Base-by-base conservation (phyloP, 2,797 vertebrate genomes). In the Gallinago stenura region DNA sequence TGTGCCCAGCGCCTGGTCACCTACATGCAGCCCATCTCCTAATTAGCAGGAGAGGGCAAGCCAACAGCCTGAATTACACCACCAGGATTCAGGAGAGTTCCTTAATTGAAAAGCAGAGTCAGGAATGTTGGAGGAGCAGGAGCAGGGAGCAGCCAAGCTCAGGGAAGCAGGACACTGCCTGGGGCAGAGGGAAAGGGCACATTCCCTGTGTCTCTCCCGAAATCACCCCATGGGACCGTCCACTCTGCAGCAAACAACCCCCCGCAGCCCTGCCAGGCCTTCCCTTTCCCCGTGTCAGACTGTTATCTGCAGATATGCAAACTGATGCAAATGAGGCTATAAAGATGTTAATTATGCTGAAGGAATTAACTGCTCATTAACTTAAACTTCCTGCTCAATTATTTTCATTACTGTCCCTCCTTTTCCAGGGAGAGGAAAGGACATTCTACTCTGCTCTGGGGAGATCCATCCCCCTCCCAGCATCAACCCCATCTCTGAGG, bases 301-400 rank as follows among this genome's bases (percentile, higher is more conserved):
- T 70, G 69, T 80, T 83, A 69, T 46, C 83, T 53, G 33, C 77
- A 31, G 43, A 70, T 82, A 97, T 53, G 83, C 43, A 93, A 94
- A 97, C 58, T 56, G 45, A 96, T 89, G 81, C 39, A 92, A 94
- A 96, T 85, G 81, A 93, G 65, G 43, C 39, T 46, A 37, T 93
- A 73, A 96, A 79, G 81, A 79, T 48, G 54, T 78, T 85, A 94
- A 96, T 95, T 94, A 83, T 24, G 43, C 83, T 9, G 51, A 87
- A 73, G 83, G 37, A 94, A 96, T 97, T 96, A 96, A 85, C 73
- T 87, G 90, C 92, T 96, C 89, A 79, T 97, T 94, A 96, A 51
- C 56, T 91, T 53, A 62, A 90, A 48, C 92, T 93, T 95, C 96
- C 92, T 89, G 62, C 92, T 90, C 90, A 45, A 48, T 95, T 92